Percentiles rank a stretch among this genome's conserved stretches.
Evolutionary conservation across 1,140 invertebrate species (phyloP).

Genomic region (Temnothorax nylanderi): DNA sequence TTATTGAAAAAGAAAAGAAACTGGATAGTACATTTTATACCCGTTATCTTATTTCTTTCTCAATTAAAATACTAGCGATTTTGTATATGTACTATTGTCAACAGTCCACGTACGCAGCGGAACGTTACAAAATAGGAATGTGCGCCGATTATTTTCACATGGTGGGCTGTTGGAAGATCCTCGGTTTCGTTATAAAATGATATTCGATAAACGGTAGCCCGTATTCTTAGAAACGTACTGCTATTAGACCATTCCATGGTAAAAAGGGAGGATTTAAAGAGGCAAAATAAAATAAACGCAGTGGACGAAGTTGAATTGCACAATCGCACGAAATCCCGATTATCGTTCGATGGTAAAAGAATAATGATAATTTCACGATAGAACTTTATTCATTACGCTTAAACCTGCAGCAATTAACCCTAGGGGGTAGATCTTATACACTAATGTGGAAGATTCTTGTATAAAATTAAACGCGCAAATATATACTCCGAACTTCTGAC

Average conservation of each 20-base stretch:
- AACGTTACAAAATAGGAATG: slow-evolving; percentile 48
- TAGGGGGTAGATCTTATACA: slow-evolving; percentile 67
- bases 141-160: slow-evolving; percentile 15
- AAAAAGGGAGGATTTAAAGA: neutral
- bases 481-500: slow-evolving; percentile 21
- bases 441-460: slow-evolving; percentile 68
- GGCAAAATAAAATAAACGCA: neutral
- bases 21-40: slow-evolving; percentile 29
- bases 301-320: slow-evolving; percentile 33
- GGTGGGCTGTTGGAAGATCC: neutral
- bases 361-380: slow-evolving; percentile 28
- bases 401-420: slow-evolving; percentile 53
- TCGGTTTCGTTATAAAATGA: slow-evolving; percentile 8
- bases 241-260: slow-evolving; percentile 21
- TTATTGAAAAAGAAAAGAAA: slow-evolving; percentile 47
- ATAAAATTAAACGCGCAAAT: slow-evolving; percentile 49
- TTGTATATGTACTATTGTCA: slow-evolving; percentile 48
- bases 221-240: slow-evolving; percentile 14
- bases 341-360: slow-evolving; percentile 38
- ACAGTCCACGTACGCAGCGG: slow-evolving; percentile 27
- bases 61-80: slow-evolving; percentile 13
- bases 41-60: slow-evolving; percentile 37
- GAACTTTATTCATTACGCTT: neutral
- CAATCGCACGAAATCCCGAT: slow-evolving; percentile 6
- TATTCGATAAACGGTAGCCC: neutral